A percentile compares a stretch with the other conserved stretches of the same genome.
phyloP scores from a whole-genome alignment of 2,113 vertebrate genomes.

The Oreochromis tanganicae region DNA sequence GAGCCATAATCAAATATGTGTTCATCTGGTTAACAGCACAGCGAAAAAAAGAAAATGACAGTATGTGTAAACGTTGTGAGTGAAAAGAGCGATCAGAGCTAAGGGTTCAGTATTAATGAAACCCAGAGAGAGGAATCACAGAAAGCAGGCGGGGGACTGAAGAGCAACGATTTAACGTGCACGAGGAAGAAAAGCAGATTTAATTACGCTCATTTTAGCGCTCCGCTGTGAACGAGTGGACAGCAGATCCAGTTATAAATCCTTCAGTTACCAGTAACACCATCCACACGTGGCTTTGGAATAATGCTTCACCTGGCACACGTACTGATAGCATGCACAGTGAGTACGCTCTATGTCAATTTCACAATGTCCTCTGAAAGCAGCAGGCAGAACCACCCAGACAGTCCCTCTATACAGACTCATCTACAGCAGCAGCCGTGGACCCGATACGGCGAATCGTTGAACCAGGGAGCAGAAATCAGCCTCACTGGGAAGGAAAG shows the following conservation, averaged over 20 bases:
- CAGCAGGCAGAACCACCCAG: constrained; percentile 13
- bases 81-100: not conserved
- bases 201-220: not conserved
- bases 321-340: not conserved
- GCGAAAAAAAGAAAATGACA: not conserved
- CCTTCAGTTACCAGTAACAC: not conserved
- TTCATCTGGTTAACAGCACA: not conserved
- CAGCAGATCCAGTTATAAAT: not conserved
- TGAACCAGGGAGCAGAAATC: not conserved
- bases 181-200: not conserved
- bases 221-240: not conserved
- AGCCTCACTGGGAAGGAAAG: constrained; percentile 1
- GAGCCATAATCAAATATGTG: not conserved
- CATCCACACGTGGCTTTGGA: not conserved
- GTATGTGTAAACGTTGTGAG: not conserved
- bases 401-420: not conserved
- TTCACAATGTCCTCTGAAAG: not conserved
- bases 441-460: not conserved
- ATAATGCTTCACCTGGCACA: not conserved
- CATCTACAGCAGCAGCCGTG: not conserved
- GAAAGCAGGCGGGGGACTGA: not conserved
- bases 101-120: not conserved
- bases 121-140: not conserved
- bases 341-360: not conserved
- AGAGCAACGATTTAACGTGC: not conserved